Conservation (phyloP, 2,888 invertebrate species). For the Gari tellinella region DNA sequence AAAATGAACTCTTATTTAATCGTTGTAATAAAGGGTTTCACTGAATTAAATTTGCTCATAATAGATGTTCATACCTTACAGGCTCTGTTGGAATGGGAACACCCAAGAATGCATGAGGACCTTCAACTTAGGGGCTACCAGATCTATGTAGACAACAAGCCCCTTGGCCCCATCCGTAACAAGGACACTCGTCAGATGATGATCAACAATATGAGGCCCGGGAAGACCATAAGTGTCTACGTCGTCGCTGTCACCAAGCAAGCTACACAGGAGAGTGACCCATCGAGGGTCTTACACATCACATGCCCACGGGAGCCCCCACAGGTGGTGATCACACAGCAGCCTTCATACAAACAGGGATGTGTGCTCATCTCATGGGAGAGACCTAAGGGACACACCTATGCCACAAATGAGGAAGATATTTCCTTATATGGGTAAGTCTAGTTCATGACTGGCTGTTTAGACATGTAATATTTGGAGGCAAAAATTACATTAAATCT, state of each 20-base stretch:
- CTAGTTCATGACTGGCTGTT: too few relatives aligned
- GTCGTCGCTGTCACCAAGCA: slow-evolving; percentile 80
- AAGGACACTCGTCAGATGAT: slow-evolving; percentile 77
- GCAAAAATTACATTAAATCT: too few relatives aligned
- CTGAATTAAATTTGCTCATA: too few relatives aligned
- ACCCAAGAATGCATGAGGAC: slow-evolving; percentile 72
- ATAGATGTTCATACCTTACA: slow-evolving; percentile 36
- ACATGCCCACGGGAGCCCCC: slow-evolving; percentile 81
- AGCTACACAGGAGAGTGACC: slow-evolving; percentile 78
- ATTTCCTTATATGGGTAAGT: slow-evolving; percentile 80
- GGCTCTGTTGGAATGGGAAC: slow-evolving; percentile 81
- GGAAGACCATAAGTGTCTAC: slow-evolving; percentile 79
- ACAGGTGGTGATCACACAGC: slow-evolving; percentile 77
- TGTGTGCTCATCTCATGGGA: slow-evolving; percentile 83
- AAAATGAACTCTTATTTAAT: too few relatives aligned
- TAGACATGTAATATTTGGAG: too few relatives aligned
- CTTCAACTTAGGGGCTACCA: slow-evolving; percentile 81
- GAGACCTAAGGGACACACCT: slow-evolving; percentile 72
- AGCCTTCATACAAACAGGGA: slow-evolving; percentile 82
- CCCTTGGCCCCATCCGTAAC: slow-evolving; percentile 76
- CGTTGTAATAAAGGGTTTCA: too few relatives aligned
- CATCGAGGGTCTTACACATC: slow-evolving; percentile 76
- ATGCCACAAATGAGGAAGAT: slow-evolving; percentile 76
- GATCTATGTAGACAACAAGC: slow-evolving; percentile 81
- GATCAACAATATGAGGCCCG: slow-evolving; percentile 82